A percentile compares a stretch with the other conserved stretches of the same genome.
Evolutionary conservation across 2,113 vertebrate species (phyloP).

Genomic region (Nycticorax nycticorax): DNA sequence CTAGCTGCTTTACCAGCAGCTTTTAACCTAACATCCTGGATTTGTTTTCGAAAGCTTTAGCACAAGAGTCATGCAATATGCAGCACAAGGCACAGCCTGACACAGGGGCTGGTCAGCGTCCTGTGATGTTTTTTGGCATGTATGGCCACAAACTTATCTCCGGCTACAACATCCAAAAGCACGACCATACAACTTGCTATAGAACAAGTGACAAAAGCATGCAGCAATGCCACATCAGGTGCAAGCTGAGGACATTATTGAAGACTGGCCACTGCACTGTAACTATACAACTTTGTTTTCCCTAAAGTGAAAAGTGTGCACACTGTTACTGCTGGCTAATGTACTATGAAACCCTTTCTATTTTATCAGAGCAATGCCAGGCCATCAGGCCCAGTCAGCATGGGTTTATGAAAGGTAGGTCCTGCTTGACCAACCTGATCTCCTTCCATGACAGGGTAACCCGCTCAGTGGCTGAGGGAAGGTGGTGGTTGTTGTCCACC

Average conservation of each 20-base stretch:
- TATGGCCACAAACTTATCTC: background rate
- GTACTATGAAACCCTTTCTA: background rate
- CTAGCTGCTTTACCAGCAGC: background rate
- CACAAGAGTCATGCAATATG: background rate
- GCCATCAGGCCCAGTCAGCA: background rate
- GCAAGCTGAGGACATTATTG: background rate
- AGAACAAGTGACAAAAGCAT: background rate
- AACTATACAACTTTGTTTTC: background rate
- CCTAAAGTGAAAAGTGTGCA: background rate
- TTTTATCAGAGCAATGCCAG: background rate
- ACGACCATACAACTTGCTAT: background rate
- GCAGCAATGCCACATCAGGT: accelerated
- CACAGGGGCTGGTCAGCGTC: background rate
- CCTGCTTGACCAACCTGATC: too few relatives aligned
- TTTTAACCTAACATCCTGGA: background rate
- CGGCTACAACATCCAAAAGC: background rate
- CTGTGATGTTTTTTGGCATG: background rate
- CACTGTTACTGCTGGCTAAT: background rate
- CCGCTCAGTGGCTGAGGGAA: too few relatives aligned
- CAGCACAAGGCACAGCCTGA: background rate
- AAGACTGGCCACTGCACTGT: background rate
- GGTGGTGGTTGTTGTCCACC: too few relatives aligned
- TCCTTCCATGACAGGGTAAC: too few relatives aligned
- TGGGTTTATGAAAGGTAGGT: too few relatives aligned
- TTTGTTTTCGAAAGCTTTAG: background rate